These are phyloP conservation scores for Pseudomyrmex dendroicus DNA, from an alignment of 1,140 invertebrate species.

Conservation along the genomic window DNA sequence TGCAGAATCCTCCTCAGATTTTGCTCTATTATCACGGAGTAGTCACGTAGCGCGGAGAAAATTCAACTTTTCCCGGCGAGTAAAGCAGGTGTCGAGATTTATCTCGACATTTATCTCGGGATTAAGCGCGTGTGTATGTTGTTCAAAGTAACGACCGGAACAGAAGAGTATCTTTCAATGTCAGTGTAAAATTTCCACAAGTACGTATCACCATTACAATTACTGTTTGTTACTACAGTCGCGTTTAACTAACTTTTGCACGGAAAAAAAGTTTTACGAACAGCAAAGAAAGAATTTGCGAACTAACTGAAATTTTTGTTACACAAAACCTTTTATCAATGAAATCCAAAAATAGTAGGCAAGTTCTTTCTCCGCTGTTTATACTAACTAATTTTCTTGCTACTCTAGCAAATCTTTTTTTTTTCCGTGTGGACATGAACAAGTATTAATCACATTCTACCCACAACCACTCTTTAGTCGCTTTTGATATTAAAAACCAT, in stretches of 20 bases:
- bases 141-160: background rate
- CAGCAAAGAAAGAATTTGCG: no score
- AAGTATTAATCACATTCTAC: constrained; percentile 20
- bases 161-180: no score
- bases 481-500: constrained; percentile 7
- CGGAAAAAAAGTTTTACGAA: no score
- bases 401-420: no score
- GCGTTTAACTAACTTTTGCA: no score
- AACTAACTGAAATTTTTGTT: no score
- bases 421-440: background rate
- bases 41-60: constrained; percentile 41
- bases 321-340: no score
- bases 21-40: background rate
- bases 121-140: background rate
- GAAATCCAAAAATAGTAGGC: no score
- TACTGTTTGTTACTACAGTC: no score
- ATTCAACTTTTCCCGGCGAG: constrained; percentile 24
- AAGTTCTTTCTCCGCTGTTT: background rate
- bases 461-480: constrained; percentile 2
- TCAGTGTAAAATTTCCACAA: no score
- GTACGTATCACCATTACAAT: no score
- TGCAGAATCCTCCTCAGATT: constrained; percentile 9
- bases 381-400: background rate
- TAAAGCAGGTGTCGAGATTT: constrained; percentile 35
- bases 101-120: no score